These are phyloP conservation scores for Chelonia mydas DNA, from an alignment of 2,797 vertebrate species.

Conservation along the genomic window DNA sequence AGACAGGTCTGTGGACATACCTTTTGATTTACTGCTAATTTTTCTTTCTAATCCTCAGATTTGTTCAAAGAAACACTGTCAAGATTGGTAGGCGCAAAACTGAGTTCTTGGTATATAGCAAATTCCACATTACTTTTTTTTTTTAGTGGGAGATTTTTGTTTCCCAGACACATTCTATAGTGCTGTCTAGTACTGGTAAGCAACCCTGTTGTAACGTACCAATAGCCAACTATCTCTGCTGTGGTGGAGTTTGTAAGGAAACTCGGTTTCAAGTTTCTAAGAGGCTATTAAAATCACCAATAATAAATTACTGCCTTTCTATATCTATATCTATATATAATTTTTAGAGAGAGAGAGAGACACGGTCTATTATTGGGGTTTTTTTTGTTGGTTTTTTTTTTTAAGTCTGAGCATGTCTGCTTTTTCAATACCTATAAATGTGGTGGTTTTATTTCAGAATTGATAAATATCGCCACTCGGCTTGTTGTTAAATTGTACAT, in stretches of 20 bases:
- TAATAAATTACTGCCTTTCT: background rate
- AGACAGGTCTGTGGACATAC: background rate
- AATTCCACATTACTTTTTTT: background rate
- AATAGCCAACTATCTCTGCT: background rate
- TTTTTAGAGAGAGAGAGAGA: too few relatives aligned
- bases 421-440: background rate
- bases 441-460: background rate
- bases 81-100: background rate
- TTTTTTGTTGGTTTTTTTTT: background rate
- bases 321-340: too few relatives aligned
- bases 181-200: background rate
- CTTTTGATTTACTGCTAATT: background rate
- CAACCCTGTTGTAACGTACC: background rate
- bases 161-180: background rate
- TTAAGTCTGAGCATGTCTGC: background rate
- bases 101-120: background rate
- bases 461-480: background rate
- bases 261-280: background rate
- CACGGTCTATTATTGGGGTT: too few relatives aligned
- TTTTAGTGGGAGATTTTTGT: background rate
- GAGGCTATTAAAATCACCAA: background rate
- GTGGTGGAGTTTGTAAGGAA: background rate
- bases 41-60: background rate
- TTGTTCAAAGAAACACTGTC: background rate
- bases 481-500: background rate